Evolutionary conservation across 2,888 invertebrate species (phyloP).

Genomic region (Eilema sororculum): DNA sequence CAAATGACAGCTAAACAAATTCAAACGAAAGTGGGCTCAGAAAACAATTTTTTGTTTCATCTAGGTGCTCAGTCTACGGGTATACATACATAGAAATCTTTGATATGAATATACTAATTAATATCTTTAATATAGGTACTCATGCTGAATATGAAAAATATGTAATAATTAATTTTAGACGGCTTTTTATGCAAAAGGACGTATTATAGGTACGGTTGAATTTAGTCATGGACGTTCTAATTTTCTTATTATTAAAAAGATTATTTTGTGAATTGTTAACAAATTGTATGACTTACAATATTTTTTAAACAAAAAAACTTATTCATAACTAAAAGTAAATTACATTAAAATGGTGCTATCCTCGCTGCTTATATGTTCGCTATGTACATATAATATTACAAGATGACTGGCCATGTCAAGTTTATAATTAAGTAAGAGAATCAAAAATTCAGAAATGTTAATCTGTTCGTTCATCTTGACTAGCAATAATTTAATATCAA

Average conservation of each 20-base stretch:
- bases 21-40: neutral
- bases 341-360: slow-evolving; percentile 1
- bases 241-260: slow-evolving; percentile 6
- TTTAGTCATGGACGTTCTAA: slow-evolving; percentile 40
- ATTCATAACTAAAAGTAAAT: neutral
- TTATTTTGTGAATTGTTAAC: slow-evolving; percentile 11
- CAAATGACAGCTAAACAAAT: no score
- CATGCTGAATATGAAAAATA: slow-evolving; percentile 28
- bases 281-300: slow-evolving; percentile 10
- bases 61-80: neutral
- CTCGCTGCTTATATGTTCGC: slow-evolving; percentile 8
- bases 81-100: neutral
- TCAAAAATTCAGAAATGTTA: slow-evolving; percentile 10
- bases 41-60: neutral
- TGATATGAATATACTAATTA: slow-evolving; percentile 20
- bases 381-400: slow-evolving; percentile 6
- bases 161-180: slow-evolving; percentile 28
- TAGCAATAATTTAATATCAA: slow-evolving; percentile 45
- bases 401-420: slow-evolving; percentile 18
- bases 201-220: slow-evolving; percentile 42
- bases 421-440: slow-evolving; percentile 3
- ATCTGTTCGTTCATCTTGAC: slow-evolving; percentile 39
- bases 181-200: slow-evolving; percentile 38
- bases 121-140: slow-evolving; percentile 30
- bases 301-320: neutral